Base-by-base conservation (phyloP, 2,113 vertebrate genomes). In the Ceuthmochares aereus region DNA sequence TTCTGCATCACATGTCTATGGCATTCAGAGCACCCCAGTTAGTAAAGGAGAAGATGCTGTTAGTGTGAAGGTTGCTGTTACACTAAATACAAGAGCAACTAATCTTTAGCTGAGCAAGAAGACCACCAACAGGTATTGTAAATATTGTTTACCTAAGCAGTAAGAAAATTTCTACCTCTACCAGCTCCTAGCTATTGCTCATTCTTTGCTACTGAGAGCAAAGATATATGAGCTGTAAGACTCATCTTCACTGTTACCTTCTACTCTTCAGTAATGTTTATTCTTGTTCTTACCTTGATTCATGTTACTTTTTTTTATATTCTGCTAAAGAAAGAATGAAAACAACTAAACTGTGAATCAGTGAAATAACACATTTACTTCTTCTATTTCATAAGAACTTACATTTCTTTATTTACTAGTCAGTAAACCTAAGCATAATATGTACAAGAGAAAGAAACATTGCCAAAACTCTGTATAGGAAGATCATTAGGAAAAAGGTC, bases 101-200 rank as follows among this genome's bases (percentile, higher is more conserved):
- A 87, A 91, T 68, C 49, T 73, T 77, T 45, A 73, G 62, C 43
- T 66, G 36, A 88, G 40, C 10, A 67, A 68, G 30, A 90, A 62
- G 69, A 55, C 29, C 74, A 84, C 56, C 76, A 84, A 69, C 26
- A 56, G 14, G 8, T 81, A 68, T 52, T 83, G 19, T 89, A 22
- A 90, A 95, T 84, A 51, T 51, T 66, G 51, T 84, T 95, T 91
- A 30, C 27, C 60, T 76, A 81, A 96, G 68, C 72, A 63, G 15
- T 54, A 83, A 89, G 51, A 64, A 49, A 52, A 76, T 84, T 95
- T 84, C 47, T 75, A 63, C 14, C 19, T 13, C 29, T 77, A 32
- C 15, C 20, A 7, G 72, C 26, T 93, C 32, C 86, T 25, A 56
- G 30, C 55, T 84, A 45, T 40, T 76, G 19, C 75, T 76, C 47